Conservation (phyloP, 2,888 invertebrate species). For the Ormia ochracea region DNA sequence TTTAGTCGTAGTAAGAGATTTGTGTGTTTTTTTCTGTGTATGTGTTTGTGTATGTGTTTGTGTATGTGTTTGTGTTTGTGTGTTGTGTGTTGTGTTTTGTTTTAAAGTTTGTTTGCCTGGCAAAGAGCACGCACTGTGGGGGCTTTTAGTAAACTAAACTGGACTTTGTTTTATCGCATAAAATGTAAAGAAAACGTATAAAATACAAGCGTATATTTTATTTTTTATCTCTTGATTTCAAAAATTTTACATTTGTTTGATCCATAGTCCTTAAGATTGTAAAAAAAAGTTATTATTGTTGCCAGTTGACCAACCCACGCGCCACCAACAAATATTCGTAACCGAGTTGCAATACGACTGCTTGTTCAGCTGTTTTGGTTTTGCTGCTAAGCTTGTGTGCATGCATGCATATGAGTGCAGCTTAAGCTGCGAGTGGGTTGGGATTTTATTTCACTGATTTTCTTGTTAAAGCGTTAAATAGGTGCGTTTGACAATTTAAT, state of each 20-base stretch:
- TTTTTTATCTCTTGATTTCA: constrained; percentile 43
- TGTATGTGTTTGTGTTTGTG: no score
- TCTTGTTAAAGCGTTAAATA: constrained; percentile 63
- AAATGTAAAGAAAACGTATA: constrained; percentile 5
- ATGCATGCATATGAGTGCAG: background rate
- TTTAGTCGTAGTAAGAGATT: constrained; percentile 23
- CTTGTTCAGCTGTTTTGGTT: constrained; percentile 12
- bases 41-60: no score
- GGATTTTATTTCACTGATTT: constrained; percentile 35
- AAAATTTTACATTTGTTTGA: constrained; percentile 51
- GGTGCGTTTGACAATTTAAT: constrained; percentile 67
- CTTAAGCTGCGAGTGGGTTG: constrained; percentile 39
- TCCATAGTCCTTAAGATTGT: constrained; percentile 57
- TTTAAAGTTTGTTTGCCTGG: background rate
- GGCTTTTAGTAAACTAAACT: constrained; percentile 33
- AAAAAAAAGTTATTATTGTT: constrained; percentile 42
- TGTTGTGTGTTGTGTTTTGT: no score
- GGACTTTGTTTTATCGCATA: background rate
- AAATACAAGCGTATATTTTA: constrained; percentile 14
- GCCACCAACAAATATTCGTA: constrained; percentile 43
- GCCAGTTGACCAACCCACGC: constrained; percentile 64
- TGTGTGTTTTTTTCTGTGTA: constrained; percentile 1
- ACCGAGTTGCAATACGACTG: constrained; percentile 22
- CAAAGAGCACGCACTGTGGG: constrained; percentile 60
- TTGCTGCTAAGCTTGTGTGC: no score